Base-by-base conservation (phyloP, 2,888 invertebrate genomes). In the Oxyteleia sp. region DNA sequence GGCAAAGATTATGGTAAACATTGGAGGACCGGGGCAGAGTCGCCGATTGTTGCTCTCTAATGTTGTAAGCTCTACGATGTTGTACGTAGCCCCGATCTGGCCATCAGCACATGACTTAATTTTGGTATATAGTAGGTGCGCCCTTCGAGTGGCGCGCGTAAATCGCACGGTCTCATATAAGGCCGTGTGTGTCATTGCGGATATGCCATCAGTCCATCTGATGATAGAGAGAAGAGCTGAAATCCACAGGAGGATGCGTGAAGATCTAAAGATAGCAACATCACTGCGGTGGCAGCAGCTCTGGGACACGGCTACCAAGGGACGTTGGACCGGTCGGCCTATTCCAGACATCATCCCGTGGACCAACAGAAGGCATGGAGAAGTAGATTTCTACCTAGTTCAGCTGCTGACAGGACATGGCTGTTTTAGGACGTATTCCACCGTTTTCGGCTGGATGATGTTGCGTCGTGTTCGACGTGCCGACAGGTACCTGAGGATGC, bases 101-200 rank as follows among this genome's bases (percentile, higher is more conserved):
- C 10, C 10, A 26, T 26, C 45, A 57, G 10, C 68, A 66, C 16
- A 57, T 68, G 11, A 20, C 53, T 8, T 49, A 76, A 8, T n/a
- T n/a, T n/a, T n/a, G n/a, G 68, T 53, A 0, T 23, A 76, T 11
- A 49, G 80, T 15, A 20, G 57, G n/a, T 59, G 68, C 32, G 82
- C 84, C 15, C 20, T 85, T 43, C 45, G 79, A n/a, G 79, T 85
- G 7, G 45, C 61, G 4, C 57, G 75, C n/a, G 81, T 82, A 4
- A 84, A 72, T 20, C 75, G 75, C 16, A 86, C 86, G 1, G 79
- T 85, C 0, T 85, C 85, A 4, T 69, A 81, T 7, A 79, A 83
- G n/a, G 83, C 83, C 26, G 26, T 26, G 26, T 26, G 26, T 5
- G 26, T 26, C 26, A 26, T 26, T 26, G 26, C 4, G 5, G 85